Percentiles rank a stretch among this genome's conserved stretches.
Evolutionary conservation across 2,797 vertebrate genomes (phyloP).

Genomic region (Falco berigora): DNA sequence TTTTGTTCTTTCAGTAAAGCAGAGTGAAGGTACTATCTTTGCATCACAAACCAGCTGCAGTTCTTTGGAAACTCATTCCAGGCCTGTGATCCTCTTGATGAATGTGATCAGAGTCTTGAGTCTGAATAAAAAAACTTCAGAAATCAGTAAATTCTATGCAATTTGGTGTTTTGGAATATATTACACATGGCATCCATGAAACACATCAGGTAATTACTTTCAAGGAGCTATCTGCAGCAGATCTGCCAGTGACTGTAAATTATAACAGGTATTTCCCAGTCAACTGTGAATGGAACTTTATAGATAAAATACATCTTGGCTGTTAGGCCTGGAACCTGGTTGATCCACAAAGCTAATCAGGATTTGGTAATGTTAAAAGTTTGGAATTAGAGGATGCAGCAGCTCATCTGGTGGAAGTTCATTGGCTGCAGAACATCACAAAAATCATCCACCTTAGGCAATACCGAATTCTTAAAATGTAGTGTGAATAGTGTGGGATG

Average conservation of each 20-base stretch:
- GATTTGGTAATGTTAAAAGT: conserved; percentile 59
- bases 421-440: conserved; percentile 7
- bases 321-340: conserved; percentile 41
- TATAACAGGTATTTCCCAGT: conserved; percentile 6
- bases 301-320: conserved; percentile 36
- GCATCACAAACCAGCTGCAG: background rate
- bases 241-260: conserved; percentile 1
- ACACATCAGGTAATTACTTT: conserved; percentile 10
- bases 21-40: background rate
- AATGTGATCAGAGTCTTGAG: background rate
- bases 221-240: conserved; percentile 34
- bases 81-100: background rate
- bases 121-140: background rate
- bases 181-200: background rate
- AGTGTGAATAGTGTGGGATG: background rate
- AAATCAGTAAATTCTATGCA: background rate
- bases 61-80: background rate
- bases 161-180: background rate
- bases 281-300: conserved; percentile 19
- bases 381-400: background rate
- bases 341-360: conserved; percentile 47
- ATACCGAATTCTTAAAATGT: conserved; percentile 28
- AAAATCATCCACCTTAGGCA: conserved; percentile 21
- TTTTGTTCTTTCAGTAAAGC: background rate
- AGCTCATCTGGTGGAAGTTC: conserved; percentile 33